Evolutionary conservation across 2,113 vertebrate species (phyloP), one percentile per base, ranked within the genome.

Genomic region (Benitochromis conjunctus): DNA sequence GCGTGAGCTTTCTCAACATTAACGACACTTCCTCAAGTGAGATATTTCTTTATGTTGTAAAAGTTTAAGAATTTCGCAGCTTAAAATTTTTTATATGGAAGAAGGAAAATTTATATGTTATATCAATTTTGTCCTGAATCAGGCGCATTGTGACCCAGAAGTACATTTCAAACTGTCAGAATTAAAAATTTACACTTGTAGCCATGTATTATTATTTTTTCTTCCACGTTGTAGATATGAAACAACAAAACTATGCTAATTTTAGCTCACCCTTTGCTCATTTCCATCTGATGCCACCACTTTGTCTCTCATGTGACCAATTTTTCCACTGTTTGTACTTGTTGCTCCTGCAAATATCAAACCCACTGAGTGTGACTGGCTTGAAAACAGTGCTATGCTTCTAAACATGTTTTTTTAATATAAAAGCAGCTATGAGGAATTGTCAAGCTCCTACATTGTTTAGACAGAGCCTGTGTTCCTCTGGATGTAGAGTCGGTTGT

Each of bases 1-100:
- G 51, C 74, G 80, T 96, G 58, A 34, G 2, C 4, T 74, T 54
- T 53, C 51, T 94, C 18, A 88, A 92, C 29, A 53, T 95, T 26
- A 96, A 91, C 79, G 9, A 81, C 80, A 89, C 89, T 9, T 54
- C 89, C 21, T 81, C 66, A 92, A 94, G 96, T 96, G 84, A 93
- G 86, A 41, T 43, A 7, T 60, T 60, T 79, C n/a, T 62, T n/a
- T 24, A 16, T n/a, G 8, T 80, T 29, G 18, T 11, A 43, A 38
- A 9, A 48, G 14, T 83, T 26, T 31, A 8, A 48, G 6, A 76
- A 76, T 31, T 51, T 31, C 19, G 3, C 69, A 29, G 14, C 43
- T 19, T 48, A 24, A 11, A 3, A 4, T 10, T 53, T 62, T 81
- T 29, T 31, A 53, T 53, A 76, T n/a, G 26, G 46, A 53, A 76